phyloP scores from a whole-genome alignment of 2,888 invertebrate species.

The Lasioglossum pauxillum region DNA sequence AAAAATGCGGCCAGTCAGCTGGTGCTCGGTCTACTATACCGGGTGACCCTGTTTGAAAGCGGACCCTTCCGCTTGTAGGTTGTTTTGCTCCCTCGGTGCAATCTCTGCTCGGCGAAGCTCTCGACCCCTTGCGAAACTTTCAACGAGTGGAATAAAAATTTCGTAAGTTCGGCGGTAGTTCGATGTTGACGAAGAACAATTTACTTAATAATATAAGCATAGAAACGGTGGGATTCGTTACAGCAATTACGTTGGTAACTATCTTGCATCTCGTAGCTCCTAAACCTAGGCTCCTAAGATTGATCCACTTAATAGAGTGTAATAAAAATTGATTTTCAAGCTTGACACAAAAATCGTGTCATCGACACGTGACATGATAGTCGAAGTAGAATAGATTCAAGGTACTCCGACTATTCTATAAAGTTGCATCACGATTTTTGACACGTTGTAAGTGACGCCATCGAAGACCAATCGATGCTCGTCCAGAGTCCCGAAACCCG shows the following conservation, averaged over 20 bases:
- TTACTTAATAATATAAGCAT: too few species aligned
- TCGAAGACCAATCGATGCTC: not conserved
- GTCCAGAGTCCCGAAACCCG: not conserved
- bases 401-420: not conserved
- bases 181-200: not conserved
- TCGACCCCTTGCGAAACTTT: not conserved
- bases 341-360: not conserved
- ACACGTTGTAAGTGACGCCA: not conserved
- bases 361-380: not conserved
- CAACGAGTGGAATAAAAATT: not conserved
- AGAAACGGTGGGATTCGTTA: too few species aligned
- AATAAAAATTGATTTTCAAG: not conserved
- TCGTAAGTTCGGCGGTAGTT: not conserved
- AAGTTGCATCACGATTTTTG: not conserved
- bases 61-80: not conserved
- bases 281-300: too few species aligned
- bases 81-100: not conserved
- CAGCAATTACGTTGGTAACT: too few species aligned
- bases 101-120: not conserved
- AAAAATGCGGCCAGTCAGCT: constrained; percentile 81
- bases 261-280: too few species aligned
- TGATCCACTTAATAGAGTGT: too few species aligned
- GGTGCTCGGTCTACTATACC: constrained; percentile 73
- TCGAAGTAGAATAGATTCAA: not conserved
- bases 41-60: constrained; percentile 62